Percentiles rank a stretch among this genome's conserved stretches.
These are phyloP conservation scores for Yoshiicerus persimilis DNA, from an alignment of 1,140 invertebrate species.

Conservation along the genomic window DNA sequence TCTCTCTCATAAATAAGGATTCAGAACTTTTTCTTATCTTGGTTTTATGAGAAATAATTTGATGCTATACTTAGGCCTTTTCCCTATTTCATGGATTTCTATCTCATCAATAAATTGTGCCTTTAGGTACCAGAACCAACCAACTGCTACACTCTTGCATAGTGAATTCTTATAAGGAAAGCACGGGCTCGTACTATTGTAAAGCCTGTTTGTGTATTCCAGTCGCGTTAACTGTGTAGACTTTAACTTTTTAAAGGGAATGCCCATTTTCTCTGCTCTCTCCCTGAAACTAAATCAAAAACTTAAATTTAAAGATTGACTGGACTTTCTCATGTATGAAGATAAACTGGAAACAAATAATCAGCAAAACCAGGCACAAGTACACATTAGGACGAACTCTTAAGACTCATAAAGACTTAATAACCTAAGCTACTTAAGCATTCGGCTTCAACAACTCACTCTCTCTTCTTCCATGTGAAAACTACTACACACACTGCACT, in stretches of 20 bases:
- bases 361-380: not conserved
- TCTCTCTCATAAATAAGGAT: slow-evolving; percentile 22
- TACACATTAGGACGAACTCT: not conserved
- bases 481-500: not conserved
- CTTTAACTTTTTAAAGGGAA: not conserved
- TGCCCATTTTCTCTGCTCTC: not conserved
- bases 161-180: too few species aligned
- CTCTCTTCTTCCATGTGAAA: not conserved
- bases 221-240: not conserved
- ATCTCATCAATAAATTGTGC: slow-evolving; percentile 17
- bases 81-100: not conserved
- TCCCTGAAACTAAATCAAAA: not conserved
- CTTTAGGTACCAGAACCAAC: not conserved
- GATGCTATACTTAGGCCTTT: not conserved
- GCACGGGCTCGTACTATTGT: not conserved
- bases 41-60: slow-evolving; percentile 29
- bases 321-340: not conserved
- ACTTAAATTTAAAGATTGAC: not conserved
- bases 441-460: not conserved
- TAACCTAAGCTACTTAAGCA: not conserved
- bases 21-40: slow-evolving; percentile 20
- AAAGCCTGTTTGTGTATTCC: not conserved
- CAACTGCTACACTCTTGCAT: not conserved
- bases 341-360: not conserved
- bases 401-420: not conserved